phyloP scores from a whole-genome alignment of 2,888 invertebrate genomes.

The Andrena hattorfiana region DNA sequence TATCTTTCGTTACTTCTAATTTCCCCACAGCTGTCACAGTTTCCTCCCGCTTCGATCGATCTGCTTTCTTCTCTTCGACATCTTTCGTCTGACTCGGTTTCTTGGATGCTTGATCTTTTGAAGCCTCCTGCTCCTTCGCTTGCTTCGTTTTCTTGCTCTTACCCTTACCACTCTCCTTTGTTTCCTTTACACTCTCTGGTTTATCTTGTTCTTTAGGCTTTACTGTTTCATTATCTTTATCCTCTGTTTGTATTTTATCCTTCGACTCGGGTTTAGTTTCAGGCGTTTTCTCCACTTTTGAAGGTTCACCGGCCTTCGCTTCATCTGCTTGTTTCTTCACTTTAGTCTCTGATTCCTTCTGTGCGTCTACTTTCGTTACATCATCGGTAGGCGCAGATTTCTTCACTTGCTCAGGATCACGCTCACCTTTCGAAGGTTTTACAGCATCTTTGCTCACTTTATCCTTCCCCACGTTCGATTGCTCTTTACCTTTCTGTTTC shows the following conservation, averaged over 20 bases:
- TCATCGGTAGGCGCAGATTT: constrained; percentile 5
- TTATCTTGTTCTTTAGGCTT: constrained; percentile 33
- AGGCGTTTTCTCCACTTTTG: constrained; percentile 2
- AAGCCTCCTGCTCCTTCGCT: constrained; percentile 1
- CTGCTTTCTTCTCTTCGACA: constrained; percentile 2
- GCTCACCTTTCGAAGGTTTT: constrained; percentile 37
- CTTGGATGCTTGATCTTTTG: constrained; percentile 5
- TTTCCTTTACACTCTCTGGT: constrained; percentile 6
- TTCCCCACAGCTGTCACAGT: not conserved
- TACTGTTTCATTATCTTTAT: constrained; percentile 16
- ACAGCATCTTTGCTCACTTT: constrained; percentile 30
- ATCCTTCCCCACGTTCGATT: constrained; percentile 25
- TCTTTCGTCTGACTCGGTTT: constrained; percentile 8
- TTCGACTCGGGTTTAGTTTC: constrained; percentile 33
- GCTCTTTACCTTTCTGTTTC: constrained; percentile 47
- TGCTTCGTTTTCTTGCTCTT: constrained; percentile 38
- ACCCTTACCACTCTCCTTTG: constrained; percentile 7
- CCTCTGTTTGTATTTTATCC: constrained; percentile 32
- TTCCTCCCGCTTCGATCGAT: not conserved
- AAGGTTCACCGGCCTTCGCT: not conserved
- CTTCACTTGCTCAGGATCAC: not conserved
- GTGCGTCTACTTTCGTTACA: constrained; percentile 9
- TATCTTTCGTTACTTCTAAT: not conserved
- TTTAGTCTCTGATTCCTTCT: constrained; percentile 13
- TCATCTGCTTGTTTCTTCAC: not conserved